Conservation (phyloP, 2,797 vertebrate species). For the Acanthiza pusilla region DNA sequence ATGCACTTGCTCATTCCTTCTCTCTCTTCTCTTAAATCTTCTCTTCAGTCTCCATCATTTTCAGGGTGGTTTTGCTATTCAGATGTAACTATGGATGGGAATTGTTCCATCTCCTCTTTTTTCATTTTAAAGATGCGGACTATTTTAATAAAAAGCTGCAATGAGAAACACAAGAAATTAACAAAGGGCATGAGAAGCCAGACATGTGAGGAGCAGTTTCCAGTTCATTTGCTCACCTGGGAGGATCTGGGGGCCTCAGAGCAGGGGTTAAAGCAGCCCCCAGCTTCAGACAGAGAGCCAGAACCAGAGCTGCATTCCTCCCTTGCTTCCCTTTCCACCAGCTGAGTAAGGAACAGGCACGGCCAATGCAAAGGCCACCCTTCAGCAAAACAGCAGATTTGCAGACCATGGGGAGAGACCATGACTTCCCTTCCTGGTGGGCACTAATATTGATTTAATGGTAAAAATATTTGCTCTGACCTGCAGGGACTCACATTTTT, state of each 20-base stretch:
- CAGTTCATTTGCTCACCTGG: not conserved
- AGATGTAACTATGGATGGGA: slow-evolving; percentile 57
- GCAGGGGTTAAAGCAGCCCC: not conserved
- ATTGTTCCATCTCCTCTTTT: slow-evolving; percentile 54
- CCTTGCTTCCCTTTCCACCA: not conserved
- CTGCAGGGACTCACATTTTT: not conserved
- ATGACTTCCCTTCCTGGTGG: not conserved
- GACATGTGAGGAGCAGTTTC: not conserved
- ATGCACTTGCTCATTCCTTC: not conserved
- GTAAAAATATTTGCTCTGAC: not conserved
- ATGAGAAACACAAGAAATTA: not conserved
- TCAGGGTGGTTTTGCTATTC: slow-evolving; percentile 42
- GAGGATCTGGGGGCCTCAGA: not conserved
- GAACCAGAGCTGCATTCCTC: not conserved
- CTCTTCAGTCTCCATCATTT: not conserved
- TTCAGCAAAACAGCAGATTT: not conserved
- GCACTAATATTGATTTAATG: not conserved
- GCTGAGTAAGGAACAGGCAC: not conserved
- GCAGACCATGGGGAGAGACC: not conserved
- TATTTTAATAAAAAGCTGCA: slow-evolving; percentile 34
- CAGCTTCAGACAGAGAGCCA: not conserved
- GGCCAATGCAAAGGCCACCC: not conserved
- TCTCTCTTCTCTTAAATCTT: not conserved
- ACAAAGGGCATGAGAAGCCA: not conserved
- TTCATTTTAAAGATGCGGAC: slow-evolving; percentile 15